phyloP scores from a whole-genome alignment of 2,113 vertebrate species.

The Poeciliopsis prolifica region DNA sequence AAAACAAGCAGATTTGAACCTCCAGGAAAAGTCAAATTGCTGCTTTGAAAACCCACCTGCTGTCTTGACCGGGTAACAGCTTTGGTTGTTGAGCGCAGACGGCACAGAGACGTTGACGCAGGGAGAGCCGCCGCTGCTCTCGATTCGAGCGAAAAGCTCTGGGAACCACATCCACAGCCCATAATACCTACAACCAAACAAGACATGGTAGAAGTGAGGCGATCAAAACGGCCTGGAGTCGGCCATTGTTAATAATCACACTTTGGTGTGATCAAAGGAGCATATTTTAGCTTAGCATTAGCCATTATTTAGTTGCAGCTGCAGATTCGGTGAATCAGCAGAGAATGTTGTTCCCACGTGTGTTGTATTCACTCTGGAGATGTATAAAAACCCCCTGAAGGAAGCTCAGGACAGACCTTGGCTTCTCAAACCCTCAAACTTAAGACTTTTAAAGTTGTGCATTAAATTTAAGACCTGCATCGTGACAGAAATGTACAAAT shows the following conservation, averaged over 20 bases:
- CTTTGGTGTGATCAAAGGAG: too few species aligned
- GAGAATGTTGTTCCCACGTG: too few species aligned
- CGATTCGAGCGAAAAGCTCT: slow-evolving; percentile 70
- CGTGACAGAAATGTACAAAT: too few species aligned
- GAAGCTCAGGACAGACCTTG: background rate
- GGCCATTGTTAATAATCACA: too few species aligned
- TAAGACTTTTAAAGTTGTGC: too few species aligned
- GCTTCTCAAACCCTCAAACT: too few species aligned
- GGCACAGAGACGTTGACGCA: slow-evolving; percentile 64
- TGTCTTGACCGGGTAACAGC: slow-evolving; percentile 76
- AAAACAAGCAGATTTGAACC: too few species aligned
- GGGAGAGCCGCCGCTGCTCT: slow-evolving; percentile 69
- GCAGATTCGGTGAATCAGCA: background rate
- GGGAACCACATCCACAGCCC: slow-evolving; percentile 85
- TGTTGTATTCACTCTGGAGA: too few species aligned
- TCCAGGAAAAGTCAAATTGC: too few species aligned
- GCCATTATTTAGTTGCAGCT: slow-evolving; percentile 9
- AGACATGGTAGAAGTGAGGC: background rate
- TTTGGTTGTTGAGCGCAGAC: slow-evolving; percentile 47
- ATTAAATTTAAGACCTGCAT: too few species aligned
- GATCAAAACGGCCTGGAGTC: too few species aligned
- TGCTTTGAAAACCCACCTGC: slow-evolving; percentile 56
- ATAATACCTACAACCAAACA: slow-evolving; percentile 70
- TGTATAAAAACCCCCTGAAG: background rate
- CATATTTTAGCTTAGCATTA: background rate